These are phyloP conservation scores for Cheilosia scutellata DNA, from an alignment of 2,888 invertebrate species.

Conservation along the genomic window DNA sequence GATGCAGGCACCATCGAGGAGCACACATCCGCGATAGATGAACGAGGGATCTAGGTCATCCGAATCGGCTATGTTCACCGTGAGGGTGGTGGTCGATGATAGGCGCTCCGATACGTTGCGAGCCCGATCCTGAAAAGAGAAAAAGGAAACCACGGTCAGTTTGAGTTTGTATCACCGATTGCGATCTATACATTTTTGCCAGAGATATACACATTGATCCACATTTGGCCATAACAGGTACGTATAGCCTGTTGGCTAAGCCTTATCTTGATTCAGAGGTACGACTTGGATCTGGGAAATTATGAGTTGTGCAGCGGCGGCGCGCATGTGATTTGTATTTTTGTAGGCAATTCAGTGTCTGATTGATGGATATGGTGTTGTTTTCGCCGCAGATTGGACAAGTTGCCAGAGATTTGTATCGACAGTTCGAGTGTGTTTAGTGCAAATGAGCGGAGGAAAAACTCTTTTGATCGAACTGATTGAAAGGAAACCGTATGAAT, in stretches of 20 bases:
- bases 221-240: slow-evolving; percentile 43
- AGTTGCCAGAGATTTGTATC: slow-evolving; percentile 64
- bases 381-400: slow-evolving; percentile 56
- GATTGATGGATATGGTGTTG: slow-evolving; percentile 71
- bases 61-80: slow-evolving; percentile 93
- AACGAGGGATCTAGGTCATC: slow-evolving; percentile 97
- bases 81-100: slow-evolving; percentile 93
- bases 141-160: slow-evolving; percentile 14
- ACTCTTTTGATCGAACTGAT: slow-evolving; percentile 37
- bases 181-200: slow-evolving; percentile 53
- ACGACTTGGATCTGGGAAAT: slow-evolving; percentile 46
- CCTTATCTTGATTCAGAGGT: slow-evolving; percentile 34
- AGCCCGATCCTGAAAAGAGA: slow-evolving; percentile 90
- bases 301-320: slow-evolving; percentile 45
- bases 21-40: slow-evolving; percentile 93
- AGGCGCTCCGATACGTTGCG: slow-evolving; percentile 90
- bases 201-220: slow-evolving; percentile 16
- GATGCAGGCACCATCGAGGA: slow-evolving; percentile 92
- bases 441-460: slow-evolving; percentile 52
- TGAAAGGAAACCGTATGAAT: slow-evolving; percentile 22
- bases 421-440: slow-evolving; percentile 57
- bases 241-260: background rate
- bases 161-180: slow-evolving; percentile 35
- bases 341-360: slow-evolving; percentile 56
- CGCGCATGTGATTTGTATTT: slow-evolving; percentile 32